A percentile compares a stretch with the other conserved stretches of the same genome.
Conservation (phyloP, 2,888 invertebrate species). For the Zygaena filipendulae region DNA sequence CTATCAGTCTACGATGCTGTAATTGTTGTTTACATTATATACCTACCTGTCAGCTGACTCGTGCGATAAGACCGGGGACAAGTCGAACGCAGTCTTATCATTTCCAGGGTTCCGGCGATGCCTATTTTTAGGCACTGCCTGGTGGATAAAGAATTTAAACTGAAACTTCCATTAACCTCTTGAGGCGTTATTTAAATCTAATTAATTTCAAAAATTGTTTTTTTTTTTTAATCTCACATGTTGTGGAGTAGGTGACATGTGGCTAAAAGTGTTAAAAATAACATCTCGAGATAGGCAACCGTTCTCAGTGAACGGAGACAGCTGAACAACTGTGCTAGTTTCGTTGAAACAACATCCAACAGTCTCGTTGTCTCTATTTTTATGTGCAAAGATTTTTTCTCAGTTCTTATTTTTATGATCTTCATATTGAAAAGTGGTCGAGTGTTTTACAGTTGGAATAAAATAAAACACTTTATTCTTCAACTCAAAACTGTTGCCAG, state of each 20-base stretch:
- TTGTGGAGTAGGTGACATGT: slow-evolving; percentile 12
- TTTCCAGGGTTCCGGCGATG: slow-evolving; percentile 46
- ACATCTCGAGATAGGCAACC: slow-evolving; percentile 39
- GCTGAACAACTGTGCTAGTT: slow-evolving; percentile 31
- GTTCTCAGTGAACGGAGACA: slow-evolving; percentile 27
- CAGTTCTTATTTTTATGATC: slow-evolving; percentile 1
- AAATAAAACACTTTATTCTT: no score
- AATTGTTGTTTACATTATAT: slow-evolving; percentile 40
- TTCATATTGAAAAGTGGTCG: slow-evolving; percentile 4
- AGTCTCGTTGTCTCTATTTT: slow-evolving; percentile 46
- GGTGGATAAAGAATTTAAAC: no score
- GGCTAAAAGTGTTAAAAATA: slow-evolving; percentile 22
- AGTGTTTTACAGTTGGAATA: not conserved
- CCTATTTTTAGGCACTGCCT: slow-evolving; percentile 61
- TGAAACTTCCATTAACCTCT: no score
- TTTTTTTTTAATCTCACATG: not conserved
- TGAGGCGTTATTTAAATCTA: no score
- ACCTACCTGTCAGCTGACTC: slow-evolving; percentile 28
- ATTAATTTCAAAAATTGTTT: no score
- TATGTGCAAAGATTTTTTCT: slow-evolving; percentile 16
- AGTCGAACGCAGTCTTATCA: slow-evolving; percentile 24
- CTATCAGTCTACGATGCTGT: slow-evolving; percentile 22
- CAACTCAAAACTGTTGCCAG: no score
- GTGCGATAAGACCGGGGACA: slow-evolving; percentile 11
- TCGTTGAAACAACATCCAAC: slow-evolving; percentile 26